A percentile compares a stretch with the other conserved stretches of the same genome.
Evolutionary conservation across 2,888 invertebrate genomes (phyloP).

Genomic region (Hypomecis atomaria): DNA sequence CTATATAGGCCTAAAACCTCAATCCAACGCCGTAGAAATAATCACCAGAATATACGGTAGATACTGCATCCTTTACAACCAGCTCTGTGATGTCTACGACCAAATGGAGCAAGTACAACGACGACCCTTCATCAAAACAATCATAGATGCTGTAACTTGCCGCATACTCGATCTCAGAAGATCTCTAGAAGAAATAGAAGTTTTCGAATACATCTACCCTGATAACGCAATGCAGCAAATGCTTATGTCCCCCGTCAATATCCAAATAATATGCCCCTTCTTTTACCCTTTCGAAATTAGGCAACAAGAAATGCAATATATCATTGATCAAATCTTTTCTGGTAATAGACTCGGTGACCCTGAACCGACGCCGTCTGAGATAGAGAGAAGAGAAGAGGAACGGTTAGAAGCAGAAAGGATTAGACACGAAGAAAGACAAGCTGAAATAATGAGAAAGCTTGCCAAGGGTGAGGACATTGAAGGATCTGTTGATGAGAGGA

Average conservation of each 20-base stretch:
- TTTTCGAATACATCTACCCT: slow-evolving; percentile 88
- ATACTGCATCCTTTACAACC: slow-evolving; percentile 83
- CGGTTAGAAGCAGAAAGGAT: slow-evolving; percentile 59
- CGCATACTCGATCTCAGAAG: slow-evolving; percentile 85
- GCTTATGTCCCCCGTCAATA: slow-evolving; percentile 87
- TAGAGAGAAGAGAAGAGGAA: slow-evolving; percentile 61
- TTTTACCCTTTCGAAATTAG: slow-evolving; percentile 86
- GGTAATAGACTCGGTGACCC: slow-evolving; percentile 74
- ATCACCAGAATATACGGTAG: slow-evolving; percentile 80
- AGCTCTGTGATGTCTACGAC: slow-evolving; percentile 85
- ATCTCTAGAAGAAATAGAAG: slow-evolving; percentile 83
- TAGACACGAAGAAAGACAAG: slow-evolving; percentile 60
- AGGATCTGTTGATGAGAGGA: slow-evolving; percentile 50
- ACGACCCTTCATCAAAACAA: slow-evolving; percentile 79
- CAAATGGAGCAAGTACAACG: slow-evolving; percentile 87
- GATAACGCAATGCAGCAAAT: slow-evolving; percentile 89
- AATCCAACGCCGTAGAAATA: slow-evolving; percentile 76
- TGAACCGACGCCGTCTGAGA: slow-evolving; percentile 66
- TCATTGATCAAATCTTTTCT: slow-evolving; percentile 72
- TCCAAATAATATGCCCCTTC: slow-evolving; percentile 86
- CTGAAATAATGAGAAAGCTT: slow-evolving; percentile 58
- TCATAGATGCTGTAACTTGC: slow-evolving; percentile 85
- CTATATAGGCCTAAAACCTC: slow-evolving; percentile 70
- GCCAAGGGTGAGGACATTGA: slow-evolving; percentile 62
- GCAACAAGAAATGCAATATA: slow-evolving; percentile 73